Base-by-base conservation (phyloP, 1,140 invertebrate species). In the Drosophila ficusphila region DNA sequence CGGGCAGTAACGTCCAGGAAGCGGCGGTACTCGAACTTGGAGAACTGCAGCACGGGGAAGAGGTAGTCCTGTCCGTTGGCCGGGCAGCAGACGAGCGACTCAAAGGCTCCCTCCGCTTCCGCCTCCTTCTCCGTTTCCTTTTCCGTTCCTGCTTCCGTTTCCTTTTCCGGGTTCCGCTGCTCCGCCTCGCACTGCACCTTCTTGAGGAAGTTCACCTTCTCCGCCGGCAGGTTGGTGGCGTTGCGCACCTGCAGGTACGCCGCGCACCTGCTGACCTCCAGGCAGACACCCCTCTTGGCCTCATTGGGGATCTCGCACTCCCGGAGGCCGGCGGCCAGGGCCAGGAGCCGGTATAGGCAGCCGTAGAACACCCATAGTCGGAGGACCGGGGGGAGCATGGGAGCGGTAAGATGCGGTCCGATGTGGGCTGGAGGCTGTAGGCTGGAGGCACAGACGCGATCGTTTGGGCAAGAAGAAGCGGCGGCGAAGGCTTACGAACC, bases 131-230 rank as follows among this genome's bases (percentile, higher is more conserved):
- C n/a, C n/a, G n/a, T n/a, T n/a, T n/a, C n/a, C n/a, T n/a, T n/a
- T n/a, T n/a, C n/a, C n/a, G n/a, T n/a, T n/a, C n/a, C n/a, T n/a
- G n/a, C n/a, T n/a, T n/a, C n/a, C n/a, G n/a, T n/a, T n/a, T 51
- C 27, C 0, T 1, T 25, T 0, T 62, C 41, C 0, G 38, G 36
- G 9, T 27, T 6, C 1, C 39, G 14, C n/a, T 52, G 33, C 19
- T 71, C 71, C 18, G 54, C 23, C 7, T 79, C 76, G 36, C 90
- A 91, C 18, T 91, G 90, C 7, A 91, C 90, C 48, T 90, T 90
- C 64, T 91, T 90, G 9, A 91, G 57, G 39, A 91, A 91, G 34
- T 91, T 91, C 34, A 91, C 79, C 42, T 89, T 89, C 41, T 91
- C 90, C 6, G 90, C 64, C 16, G 83, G 76, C 39, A 91, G 38